These are phyloP conservation scores for Perca flavescens DNA, from an alignment of 2,113 vertebrate genomes.

Conservation along the genomic window DNA sequence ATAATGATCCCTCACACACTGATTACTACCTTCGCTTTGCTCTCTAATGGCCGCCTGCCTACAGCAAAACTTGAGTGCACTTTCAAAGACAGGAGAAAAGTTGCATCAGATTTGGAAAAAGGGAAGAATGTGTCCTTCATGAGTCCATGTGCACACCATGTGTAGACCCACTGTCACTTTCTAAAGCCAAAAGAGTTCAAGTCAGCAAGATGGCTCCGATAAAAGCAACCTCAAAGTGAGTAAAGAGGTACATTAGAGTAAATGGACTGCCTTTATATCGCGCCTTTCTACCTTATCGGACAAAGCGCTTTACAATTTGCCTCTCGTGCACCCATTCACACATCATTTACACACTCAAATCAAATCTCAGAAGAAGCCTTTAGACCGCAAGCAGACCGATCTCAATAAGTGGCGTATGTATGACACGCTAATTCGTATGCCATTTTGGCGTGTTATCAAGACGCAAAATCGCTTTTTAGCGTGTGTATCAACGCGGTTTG, in stretches of 20 bases:
- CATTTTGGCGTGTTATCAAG: no score
- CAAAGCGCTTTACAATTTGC: no score
- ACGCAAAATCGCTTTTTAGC: no score
- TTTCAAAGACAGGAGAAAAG: slow-evolving; percentile 50
- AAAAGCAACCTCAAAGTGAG: not conserved
- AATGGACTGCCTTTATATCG: no score
- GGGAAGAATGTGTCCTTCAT: not conserved
- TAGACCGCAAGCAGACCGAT: not conserved
- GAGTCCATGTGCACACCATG: slow-evolving; percentile 46
- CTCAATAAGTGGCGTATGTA: no score
- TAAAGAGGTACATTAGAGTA: not conserved
- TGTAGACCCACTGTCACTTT: slow-evolving; percentile 9
- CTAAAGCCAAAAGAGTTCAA: not conserved
- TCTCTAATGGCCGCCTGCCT: slow-evolving; percentile 33
- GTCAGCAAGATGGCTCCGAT: not conserved
- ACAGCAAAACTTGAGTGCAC: not conserved
- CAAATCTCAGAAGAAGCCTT: not conserved
- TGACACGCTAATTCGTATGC: no score
- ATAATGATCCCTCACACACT: slow-evolving; percentile 71
- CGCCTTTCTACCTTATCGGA: no score
- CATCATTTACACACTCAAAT: no score
- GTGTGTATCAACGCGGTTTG: no score
- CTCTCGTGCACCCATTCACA: no score
- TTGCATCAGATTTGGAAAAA: slow-evolving; percentile 70
- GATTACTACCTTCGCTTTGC: slow-evolving; percentile 75